These are phyloP conservation scores for Apotomis capreana DNA, from an alignment of 2,888 invertebrate species.

Conservation along the genomic window DNA sequence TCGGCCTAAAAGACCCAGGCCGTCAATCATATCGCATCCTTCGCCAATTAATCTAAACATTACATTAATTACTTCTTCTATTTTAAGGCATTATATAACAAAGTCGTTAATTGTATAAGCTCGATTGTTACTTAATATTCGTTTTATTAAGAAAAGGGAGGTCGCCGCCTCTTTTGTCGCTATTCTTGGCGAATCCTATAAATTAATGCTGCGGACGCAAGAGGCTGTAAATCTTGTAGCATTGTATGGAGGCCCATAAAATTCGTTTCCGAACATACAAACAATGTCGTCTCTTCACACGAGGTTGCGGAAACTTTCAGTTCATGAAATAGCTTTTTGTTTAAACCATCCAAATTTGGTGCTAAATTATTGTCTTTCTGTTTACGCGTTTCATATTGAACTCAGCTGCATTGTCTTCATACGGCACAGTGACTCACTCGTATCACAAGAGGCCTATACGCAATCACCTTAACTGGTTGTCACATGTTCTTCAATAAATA, in stretches of 20 bases:
- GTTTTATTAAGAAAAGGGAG: constrained; percentile 15
- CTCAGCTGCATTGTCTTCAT: constrained; percentile 54
- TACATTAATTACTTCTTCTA: constrained; percentile 16
- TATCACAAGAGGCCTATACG: constrained; percentile 44
- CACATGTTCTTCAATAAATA: constrained; percentile 56
- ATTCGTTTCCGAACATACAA: constrained; percentile 43
- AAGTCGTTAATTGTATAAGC: neutral
- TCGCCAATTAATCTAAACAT: constrained; percentile 27
- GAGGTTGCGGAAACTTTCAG: constrained; percentile 56
- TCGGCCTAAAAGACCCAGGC: constrained; percentile 53
- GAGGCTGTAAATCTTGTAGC: constrained; percentile 58
- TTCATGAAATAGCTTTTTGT: constrained; percentile 59
- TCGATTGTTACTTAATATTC: constrained; percentile 18
- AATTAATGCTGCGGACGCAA: constrained; percentile 53
- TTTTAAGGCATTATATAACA: neutral
- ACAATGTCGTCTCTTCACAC: constrained; percentile 10
- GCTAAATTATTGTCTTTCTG: constrained; percentile 59
- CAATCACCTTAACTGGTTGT: constrained; percentile 46
- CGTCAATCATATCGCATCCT: constrained; percentile 50
- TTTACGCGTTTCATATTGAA: constrained; percentile 51
- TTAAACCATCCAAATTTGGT: constrained; percentile 57
- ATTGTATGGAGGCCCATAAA: constrained; percentile 55
- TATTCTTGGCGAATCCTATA: constrained; percentile 40
- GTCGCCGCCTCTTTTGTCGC: constrained; percentile 21
- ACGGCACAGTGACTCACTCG: constrained; percentile 57